phyloP scores from a whole-genome alignment of 2,888 invertebrate genomes.

The Andrena haemorrhoa region DNA sequence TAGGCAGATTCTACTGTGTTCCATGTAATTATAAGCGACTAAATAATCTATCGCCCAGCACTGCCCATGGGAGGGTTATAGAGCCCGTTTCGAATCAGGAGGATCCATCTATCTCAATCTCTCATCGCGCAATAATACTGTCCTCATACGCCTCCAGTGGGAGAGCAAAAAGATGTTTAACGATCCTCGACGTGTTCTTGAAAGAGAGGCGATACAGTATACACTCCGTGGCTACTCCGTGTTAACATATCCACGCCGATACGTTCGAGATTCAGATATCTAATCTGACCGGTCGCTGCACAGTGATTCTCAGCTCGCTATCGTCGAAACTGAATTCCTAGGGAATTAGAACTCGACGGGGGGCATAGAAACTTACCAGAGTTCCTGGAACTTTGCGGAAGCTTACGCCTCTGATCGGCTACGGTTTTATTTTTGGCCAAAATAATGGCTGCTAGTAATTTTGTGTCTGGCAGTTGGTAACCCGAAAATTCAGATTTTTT shows the following conservation, averaged over 20 bases:
- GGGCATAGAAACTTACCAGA: background rate
- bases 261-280: constrained; percentile 38
- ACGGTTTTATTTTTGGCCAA: background rate
- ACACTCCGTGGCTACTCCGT: constrained; percentile 24
- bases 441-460: no score
- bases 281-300: constrained; percentile 19
- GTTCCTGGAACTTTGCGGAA: background rate
- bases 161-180: constrained; percentile 24
- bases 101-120: constrained; percentile 24
- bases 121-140: constrained; percentile 15
- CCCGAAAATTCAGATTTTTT: no score
- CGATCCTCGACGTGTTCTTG: constrained; percentile 22
- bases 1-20: no score
- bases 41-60: background rate
- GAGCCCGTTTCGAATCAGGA: background rate
- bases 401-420: background rate
- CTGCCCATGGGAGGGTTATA: background rate
- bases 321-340: background rate
- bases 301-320: constrained; percentile 19
- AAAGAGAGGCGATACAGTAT: constrained; percentile 30
- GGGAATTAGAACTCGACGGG: background rate
- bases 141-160: background rate
- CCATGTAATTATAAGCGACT: background rate
- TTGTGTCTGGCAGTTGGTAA: no score
- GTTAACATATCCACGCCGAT: constrained; percentile 32